These are phyloP conservation scores for Drepana arcuata DNA, from an alignment of 1,140 invertebrate species.

Conservation along the genomic window DNA sequence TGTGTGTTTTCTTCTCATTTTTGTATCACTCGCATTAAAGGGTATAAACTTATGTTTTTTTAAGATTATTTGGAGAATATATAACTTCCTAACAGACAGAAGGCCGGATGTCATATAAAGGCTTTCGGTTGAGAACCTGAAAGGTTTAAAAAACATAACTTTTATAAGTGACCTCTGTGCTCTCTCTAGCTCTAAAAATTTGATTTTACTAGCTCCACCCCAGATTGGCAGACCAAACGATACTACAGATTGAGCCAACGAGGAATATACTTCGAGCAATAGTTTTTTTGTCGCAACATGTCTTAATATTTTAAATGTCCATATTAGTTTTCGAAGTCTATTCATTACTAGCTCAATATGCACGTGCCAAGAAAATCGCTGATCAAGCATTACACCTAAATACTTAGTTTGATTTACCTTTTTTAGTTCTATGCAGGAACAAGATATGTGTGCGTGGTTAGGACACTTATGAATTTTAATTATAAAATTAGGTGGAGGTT, in stretches of 20 bases:
- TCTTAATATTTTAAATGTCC: slow-evolving; percentile 5
- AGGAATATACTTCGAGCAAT: slow-evolving; percentile 1
- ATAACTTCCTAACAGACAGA: slow-evolving; percentile 4
- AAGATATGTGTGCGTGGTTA: too few relatives aligned
- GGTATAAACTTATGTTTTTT: slow-evolving; percentile 3
- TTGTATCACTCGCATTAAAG: neutral
- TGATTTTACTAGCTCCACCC: slow-evolving; percentile 4
- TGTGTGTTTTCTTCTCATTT: slow-evolving; percentile 1
- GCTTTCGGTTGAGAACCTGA: slow-evolving; percentile 1
- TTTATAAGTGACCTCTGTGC: slow-evolving; percentile 4
- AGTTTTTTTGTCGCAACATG: slow-evolving; percentile 2
- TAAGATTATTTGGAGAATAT: slow-evolving; percentile 1
- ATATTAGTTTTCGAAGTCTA: too few relatives aligned
- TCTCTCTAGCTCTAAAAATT: slow-evolving; percentile 6
- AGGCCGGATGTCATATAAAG: slow-evolving; percentile 1
- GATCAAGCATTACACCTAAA: too few relatives aligned
- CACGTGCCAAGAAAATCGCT: too few relatives aligned
- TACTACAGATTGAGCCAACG: slow-evolving; percentile 6
- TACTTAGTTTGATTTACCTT: too few relatives aligned
- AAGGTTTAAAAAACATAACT: slow-evolving; percentile 7
- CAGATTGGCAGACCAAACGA: slow-evolving; percentile 3
- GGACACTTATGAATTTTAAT: too few relatives aligned
- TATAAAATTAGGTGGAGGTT: too few relatives aligned
- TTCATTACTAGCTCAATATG: too few relatives aligned
- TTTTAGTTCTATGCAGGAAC: too few relatives aligned